phyloP scores from a whole-genome alignment of 2,888 invertebrate genomes.

The Trachelus stipa region DNA sequence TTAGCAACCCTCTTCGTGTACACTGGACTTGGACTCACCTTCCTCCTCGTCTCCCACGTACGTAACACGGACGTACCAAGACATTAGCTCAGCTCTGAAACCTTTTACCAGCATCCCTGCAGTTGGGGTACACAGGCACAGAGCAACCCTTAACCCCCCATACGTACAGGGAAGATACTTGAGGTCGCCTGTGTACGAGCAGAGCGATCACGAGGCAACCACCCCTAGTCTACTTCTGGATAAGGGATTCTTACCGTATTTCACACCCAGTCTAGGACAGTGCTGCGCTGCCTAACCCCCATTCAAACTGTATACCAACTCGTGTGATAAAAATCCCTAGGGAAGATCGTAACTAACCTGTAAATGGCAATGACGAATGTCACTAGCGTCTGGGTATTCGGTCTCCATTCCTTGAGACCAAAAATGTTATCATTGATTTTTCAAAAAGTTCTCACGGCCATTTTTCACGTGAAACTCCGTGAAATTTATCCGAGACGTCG shows the following conservation, averaged over 20 bases:
- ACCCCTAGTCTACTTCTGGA: not conserved
- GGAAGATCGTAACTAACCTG: not conserved
- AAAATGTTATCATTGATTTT: not conserved
- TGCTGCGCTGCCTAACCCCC: not conserved
- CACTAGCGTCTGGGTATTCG: not conserved
- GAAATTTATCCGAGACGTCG: not conserved
- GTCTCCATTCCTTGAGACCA: not conserved
- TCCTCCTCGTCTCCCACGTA: not conserved
- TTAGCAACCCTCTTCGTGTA: constrained; percentile 19
- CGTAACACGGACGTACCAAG: not conserved
- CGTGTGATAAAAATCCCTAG: not conserved
- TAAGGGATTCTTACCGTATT: not conserved
- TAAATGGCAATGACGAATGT: not conserved
- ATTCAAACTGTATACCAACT: not conserved
- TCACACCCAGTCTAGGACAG: not conserved
- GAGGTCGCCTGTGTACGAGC: not conserved
- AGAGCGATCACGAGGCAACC: not conserved
- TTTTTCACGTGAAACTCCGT: not conserved
- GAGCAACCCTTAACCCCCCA: not conserved
- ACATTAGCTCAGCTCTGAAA: not conserved
- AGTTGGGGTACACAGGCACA: not conserved
- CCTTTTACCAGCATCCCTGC: not conserved
- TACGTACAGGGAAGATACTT: not conserved
- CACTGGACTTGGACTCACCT: not conserved
- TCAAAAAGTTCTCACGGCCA: not conserved